phyloP scores from a whole-genome alignment of 2,113 vertebrate species.

The Bettongia penicillata region DNA sequence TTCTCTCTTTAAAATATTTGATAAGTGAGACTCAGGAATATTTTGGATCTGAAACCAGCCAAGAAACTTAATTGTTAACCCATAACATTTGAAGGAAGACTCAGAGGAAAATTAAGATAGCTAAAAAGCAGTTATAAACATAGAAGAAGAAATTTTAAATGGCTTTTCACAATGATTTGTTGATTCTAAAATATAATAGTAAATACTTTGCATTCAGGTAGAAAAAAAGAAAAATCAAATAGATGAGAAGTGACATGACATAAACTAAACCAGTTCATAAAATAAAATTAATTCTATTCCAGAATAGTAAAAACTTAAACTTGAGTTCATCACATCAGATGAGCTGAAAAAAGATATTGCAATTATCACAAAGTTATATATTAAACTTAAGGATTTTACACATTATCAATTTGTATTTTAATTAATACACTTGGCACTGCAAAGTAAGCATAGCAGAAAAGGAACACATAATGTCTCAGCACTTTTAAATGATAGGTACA shows the following conservation, averaged over 20 bases:
- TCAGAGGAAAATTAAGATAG: constrained; percentile 55
- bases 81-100: constrained; percentile 46
- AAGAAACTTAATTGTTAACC: constrained; percentile 47
- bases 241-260: constrained; percentile 2
- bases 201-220: constrained; percentile 44
- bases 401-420: constrained; percentile 73
- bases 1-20: constrained; percentile 67
- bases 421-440: constrained; percentile 76
- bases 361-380: constrained; percentile 76
- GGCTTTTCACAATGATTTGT: constrained; percentile 13
- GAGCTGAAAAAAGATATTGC: constrained; percentile 45
- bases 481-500: constrained; percentile 66
- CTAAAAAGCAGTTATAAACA: constrained; percentile 39
- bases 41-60: constrained; percentile 72
- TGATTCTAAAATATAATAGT: constrained; percentile 17
- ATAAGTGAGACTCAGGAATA: constrained; percentile 71
- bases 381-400: constrained; percentile 76
- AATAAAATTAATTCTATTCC: not conserved
- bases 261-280: constrained; percentile 28
- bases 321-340: not conserved
- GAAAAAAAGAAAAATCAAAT: constrained; percentile 8
- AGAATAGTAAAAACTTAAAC: not conserved
- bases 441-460: constrained; percentile 74
- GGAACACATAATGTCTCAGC: constrained; percentile 60
- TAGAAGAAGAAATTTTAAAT: constrained; percentile 44